Conservation (phyloP, 2,113 vertebrate species). For the Sylvia atricapilla region DNA sequence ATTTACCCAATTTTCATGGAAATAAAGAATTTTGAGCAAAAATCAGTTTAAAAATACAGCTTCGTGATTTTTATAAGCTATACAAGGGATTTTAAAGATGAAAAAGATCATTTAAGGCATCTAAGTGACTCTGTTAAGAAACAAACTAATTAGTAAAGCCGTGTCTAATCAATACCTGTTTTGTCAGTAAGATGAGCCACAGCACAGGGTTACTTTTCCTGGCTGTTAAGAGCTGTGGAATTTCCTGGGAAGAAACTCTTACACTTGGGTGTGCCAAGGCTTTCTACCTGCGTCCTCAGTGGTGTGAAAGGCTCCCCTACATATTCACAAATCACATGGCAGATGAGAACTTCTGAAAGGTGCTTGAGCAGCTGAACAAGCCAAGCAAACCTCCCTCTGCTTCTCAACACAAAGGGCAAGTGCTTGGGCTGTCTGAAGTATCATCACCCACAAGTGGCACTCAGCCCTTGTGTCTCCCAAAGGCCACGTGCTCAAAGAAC, state of each 20-base stretch:
- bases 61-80: background rate
- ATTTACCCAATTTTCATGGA: background rate
- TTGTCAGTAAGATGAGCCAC: background rate
- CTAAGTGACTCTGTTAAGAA: background rate
- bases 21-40: background rate
- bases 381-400: background rate
- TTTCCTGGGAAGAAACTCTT: background rate
- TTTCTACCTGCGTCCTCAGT: background rate
- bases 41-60: background rate
- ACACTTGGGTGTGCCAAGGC: background rate
- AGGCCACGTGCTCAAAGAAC: background rate
- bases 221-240: background rate
- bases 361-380: background rate
- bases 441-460: background rate
- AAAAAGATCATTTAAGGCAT: background rate
- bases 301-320: background rate
- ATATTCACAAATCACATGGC: background rate
- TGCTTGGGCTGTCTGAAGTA: background rate
- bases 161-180: background rate
- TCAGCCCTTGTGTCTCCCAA: background rate
- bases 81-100: background rate
- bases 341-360: background rate
- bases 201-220: background rate
- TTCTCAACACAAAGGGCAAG: background rate
- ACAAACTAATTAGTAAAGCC: background rate